Evolutionary conservation across 2,888 invertebrate species (phyloP).

Genomic region (Drosophila glabriapex): DNA sequence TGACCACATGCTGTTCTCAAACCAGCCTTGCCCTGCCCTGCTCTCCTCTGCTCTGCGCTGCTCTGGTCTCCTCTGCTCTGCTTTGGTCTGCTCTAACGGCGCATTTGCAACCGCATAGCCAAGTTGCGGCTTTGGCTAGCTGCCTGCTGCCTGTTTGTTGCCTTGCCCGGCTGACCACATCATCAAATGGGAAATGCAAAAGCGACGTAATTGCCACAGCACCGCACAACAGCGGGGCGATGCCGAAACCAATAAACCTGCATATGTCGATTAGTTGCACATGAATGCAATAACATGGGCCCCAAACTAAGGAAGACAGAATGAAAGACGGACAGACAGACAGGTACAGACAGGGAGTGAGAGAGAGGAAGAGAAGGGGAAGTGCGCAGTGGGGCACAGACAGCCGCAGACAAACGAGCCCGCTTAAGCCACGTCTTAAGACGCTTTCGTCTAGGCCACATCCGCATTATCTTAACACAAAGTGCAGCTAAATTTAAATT

Average conservation of each 20-base stretch:
- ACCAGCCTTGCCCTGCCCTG: constrained; percentile 7
- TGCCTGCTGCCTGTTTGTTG: constrained; percentile 21
- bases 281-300: constrained; percentile 57
- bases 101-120: constrained; percentile 62
- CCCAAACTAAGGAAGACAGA: neutral
- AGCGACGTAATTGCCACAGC: constrained; percentile 68
- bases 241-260: constrained; percentile 73
- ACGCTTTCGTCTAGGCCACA: constrained; percentile 48
- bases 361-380: neutral
- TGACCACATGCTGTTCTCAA: constrained; percentile 70
- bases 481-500: constrained; percentile 10
- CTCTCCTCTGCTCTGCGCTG: neutral
- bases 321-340: neutral
- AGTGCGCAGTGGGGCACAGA: constrained; percentile 21
- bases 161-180: constrained; percentile 64
- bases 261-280: constrained; percentile 76
- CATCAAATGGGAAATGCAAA: constrained; percentile 72
- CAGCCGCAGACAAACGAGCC: constrained; percentile 56
- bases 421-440: constrained; percentile 64
- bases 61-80: neutral
- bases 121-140: constrained; percentile 45
- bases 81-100: constrained; percentile 58
- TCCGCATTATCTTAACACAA: constrained; percentile 11
- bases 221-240: constrained; percentile 26
- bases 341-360: neutral